phyloP scores from a whole-genome alignment of 1,140 invertebrate species.

The Caenorhabditis remanei region DNA sequence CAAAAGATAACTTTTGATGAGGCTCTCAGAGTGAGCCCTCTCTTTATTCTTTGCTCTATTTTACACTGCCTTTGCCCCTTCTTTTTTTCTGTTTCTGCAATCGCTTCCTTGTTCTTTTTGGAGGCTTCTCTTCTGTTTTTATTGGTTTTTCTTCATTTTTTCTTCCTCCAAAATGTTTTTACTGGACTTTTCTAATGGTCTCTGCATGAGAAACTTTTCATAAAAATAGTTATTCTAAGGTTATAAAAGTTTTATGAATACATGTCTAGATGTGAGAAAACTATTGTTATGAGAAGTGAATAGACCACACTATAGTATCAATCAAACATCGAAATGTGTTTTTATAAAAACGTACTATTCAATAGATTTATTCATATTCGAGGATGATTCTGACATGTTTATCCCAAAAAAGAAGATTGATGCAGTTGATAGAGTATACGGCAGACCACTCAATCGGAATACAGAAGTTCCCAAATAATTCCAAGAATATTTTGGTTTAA shows the following conservation, averaged over 20 bases:
- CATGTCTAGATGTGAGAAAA: background rate
- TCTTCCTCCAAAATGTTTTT: background rate
- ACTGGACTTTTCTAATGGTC: background rate
- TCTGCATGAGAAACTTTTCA: background rate
- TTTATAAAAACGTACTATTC: too few relatives aligned
- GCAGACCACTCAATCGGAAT: too few relatives aligned
- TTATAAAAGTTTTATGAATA: background rate
- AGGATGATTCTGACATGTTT: too few relatives aligned
- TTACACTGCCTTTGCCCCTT: background rate
- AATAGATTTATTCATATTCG: too few relatives aligned
- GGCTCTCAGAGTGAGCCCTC: background rate
- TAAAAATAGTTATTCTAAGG: background rate
- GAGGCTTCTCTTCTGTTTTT: conserved; percentile 27
- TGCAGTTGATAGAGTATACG: too few relatives aligned
- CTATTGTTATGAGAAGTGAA: conserved; percentile 1
- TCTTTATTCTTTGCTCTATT: conserved; percentile 50
- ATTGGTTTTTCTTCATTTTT: conserved; percentile 25
- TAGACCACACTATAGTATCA: background rate
- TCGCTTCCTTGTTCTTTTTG: conserved; percentile 35
- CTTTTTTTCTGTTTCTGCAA: conserved; percentile 18
- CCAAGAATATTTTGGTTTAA: too few relatives aligned
- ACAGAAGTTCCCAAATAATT: too few relatives aligned
- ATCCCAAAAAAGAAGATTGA: too few relatives aligned
- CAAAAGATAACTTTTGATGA: background rate
- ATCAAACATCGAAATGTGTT: conserved; percentile 1